A percentile compares a stretch with the other conserved stretches of the same genome.
phyloP scores from a whole-genome alignment of 2,113 vertebrate species.

The Collichthys lucidus region DNA sequence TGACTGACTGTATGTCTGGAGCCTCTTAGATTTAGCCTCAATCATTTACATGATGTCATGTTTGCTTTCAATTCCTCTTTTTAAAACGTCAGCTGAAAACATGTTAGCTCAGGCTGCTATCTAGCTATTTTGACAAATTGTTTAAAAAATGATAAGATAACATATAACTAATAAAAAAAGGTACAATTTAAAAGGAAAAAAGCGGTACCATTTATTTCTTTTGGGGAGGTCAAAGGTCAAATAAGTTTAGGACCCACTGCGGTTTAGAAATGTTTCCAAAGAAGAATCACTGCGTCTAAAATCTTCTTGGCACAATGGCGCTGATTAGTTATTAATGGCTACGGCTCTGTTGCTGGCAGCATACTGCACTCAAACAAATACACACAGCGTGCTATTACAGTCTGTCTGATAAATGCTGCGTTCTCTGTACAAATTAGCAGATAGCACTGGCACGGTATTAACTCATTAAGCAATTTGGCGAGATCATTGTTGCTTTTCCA shows the following conservation, averaged over 20 bases:
- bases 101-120: no score
- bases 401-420: conserved; percentile 26
- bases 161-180: no score
- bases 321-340: conserved; percentile 35
- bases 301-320: not conserved
- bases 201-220: not conserved
- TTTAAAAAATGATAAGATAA: no score
- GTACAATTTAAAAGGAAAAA: no score
- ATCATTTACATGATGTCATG: no score
- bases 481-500: not conserved
- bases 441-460: not conserved
- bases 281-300: not conserved
- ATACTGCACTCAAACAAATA: conserved; percentile 38
- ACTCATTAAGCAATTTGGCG: not conserved
- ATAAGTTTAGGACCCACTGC: not conserved
- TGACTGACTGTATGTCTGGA: no score
- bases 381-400: not conserved
- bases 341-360: conserved; percentile 9
- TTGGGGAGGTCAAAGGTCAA: not conserved
- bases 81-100: no score
- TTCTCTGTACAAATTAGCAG: conserved; percentile 26
- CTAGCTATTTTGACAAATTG: no score
- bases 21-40: no score
- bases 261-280: not conserved
- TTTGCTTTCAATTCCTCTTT: no score